Percentiles rank a stretch among this genome's conserved stretches.
Conservation (phyloP, 2,113 vertebrate genomes). For the Paramisgurnus dabryanus region DNA sequence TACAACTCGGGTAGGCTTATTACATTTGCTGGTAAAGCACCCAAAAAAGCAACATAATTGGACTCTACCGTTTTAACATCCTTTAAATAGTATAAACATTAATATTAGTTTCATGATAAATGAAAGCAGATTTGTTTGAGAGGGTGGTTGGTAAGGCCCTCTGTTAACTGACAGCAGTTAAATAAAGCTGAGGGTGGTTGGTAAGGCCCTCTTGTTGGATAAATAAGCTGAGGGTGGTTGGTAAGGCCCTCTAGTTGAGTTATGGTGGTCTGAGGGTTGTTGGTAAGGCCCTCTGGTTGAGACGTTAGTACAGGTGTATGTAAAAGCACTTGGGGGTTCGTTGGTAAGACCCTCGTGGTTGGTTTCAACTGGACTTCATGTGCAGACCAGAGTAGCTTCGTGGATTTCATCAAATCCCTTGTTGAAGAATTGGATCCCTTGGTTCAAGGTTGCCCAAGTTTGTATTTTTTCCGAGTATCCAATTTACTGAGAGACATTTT, state of each 20-base stretch:
- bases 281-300: slow-evolving; percentile 42
- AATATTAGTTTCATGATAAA: not conserved
- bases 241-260: slow-evolving; percentile 46
- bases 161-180: not conserved
- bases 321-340: slow-evolving; percentile 27
- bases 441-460: slow-evolving; percentile 31
- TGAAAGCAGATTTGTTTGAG: slow-evolving; percentile 16
- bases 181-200: slow-evolving; percentile 35
- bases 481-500: slow-evolving; percentile 11
- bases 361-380: slow-evolving; percentile 44
- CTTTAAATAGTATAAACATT: not conserved
- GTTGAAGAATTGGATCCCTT: slow-evolving; percentile 52
- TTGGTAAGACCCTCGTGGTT: slow-evolving; percentile 39
- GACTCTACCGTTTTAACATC: not conserved
- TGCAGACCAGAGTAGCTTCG: slow-evolving; percentile 61
- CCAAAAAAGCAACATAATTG: not conserved
- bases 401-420: slow-evolving; percentile 54
- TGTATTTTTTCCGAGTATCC: slow-evolving; percentile 7
- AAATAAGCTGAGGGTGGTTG: slow-evolving; percentile 35
- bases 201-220: slow-evolving; percentile 47
- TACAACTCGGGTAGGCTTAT: not conserved
- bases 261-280: slow-evolving; percentile 36
- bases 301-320: slow-evolving; percentile 5
- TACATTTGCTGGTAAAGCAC: not conserved
- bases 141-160: slow-evolving; percentile 70